phyloP scores from a whole-genome alignment of 2,797 vertebrate species.

The Botia kubotai region DNA sequence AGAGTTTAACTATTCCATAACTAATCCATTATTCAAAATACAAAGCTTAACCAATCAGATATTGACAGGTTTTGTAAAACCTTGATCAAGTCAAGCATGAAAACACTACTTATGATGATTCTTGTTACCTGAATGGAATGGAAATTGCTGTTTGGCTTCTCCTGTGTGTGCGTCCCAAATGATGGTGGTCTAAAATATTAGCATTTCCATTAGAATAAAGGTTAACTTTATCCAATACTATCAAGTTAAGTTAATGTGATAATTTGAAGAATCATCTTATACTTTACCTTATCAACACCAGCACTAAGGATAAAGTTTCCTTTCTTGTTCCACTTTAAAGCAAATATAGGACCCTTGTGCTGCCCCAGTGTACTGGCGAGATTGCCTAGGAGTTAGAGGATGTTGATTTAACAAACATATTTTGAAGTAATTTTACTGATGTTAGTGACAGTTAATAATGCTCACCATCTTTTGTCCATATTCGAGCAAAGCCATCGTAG shows the following conservation, averaged over 20 bases:
- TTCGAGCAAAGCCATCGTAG: slow-evolving; percentile 97
- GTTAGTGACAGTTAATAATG: background rate
- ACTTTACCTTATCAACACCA: slow-evolving; percentile 95
- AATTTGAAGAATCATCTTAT: no score
- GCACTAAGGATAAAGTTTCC: slow-evolving; percentile 99
- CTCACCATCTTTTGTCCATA: slow-evolving; percentile 99
- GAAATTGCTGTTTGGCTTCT: slow-evolving; percentile 98
- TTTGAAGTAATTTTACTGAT: background rate
- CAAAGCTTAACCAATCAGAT: no score
- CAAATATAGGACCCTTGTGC: slow-evolving; percentile 99
- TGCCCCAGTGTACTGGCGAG: slow-evolving; percentile 98
- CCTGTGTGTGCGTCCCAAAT: slow-evolving; percentile 99
- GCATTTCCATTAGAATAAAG: background rate
- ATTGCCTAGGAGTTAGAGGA: slow-evolving; percentile 81
- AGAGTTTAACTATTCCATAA: no score
- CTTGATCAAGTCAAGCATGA: background rate
- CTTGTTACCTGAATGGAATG: slow-evolving; percentile 91
- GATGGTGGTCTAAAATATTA: slow-evolving; percentile 89
- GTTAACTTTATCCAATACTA: background rate
- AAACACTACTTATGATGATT: background rate
- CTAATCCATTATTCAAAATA: no score
- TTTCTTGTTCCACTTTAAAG: slow-evolving; percentile 99
- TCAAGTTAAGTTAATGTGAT: background rate
- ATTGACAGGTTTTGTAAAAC: background rate
- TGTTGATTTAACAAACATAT: background rate